Percentiles rank a stretch among this genome's conserved stretches.
Conservation (phyloP, 2,888 invertebrate species). For the Caenorhabditis drosophilae region DNA sequence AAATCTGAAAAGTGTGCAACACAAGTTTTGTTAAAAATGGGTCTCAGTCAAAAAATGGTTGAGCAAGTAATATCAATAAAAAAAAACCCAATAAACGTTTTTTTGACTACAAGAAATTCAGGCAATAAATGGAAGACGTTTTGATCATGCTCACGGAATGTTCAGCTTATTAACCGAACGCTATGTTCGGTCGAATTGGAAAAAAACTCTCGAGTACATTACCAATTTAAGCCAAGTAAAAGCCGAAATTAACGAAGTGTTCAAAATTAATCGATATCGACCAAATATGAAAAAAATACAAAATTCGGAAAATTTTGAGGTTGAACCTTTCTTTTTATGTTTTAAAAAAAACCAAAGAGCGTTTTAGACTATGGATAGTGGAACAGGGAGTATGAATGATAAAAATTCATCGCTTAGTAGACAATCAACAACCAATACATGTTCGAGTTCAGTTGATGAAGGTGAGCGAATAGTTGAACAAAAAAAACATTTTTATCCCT, state of each 20-base stretch:
- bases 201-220: background rate
- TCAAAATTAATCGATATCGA: background rate
- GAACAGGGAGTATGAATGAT: background rate
- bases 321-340: background rate
- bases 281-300: background rate
- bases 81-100: background rate
- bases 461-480: too few species aligned
- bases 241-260: too few species aligned
- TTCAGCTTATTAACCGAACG: conserved; percentile 3
- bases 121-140: background rate
- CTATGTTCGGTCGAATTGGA: background rate
- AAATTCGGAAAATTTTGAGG: background rate
- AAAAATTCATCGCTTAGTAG: background rate
- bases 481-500: too few species aligned
- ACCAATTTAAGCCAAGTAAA: background rate
- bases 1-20: conserved; percentile 1
- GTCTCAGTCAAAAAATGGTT: background rate
- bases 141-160: conserved; percentile 4
- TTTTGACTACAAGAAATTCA: too few species aligned
- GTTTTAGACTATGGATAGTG: conserved; percentile 3
- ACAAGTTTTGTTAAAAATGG: conserved; percentile 1
- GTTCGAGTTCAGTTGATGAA: conserved; percentile 6
- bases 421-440: background rate
- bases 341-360: background rate
- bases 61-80: background rate